Conservation (phyloP, 2,888 invertebrate genomes). For the Cosmia pyralina region DNA sequence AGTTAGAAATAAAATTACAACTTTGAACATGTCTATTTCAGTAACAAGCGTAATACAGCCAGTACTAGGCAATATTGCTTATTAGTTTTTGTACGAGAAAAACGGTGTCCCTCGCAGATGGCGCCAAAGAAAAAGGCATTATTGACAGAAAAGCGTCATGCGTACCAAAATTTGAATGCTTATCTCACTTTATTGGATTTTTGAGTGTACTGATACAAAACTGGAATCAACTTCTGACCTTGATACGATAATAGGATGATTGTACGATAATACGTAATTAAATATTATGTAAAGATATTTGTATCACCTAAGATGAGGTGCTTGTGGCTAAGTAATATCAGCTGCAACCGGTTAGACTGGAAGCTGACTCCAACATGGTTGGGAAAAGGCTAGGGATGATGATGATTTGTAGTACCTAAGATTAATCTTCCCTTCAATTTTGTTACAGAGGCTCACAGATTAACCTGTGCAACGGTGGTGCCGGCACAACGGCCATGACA, state of each 20-base stretch:
- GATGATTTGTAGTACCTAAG: not conserved
- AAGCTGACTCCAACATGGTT: too few relatives aligned
- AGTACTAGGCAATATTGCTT: slow-evolving; percentile 1
- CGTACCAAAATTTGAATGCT: slow-evolving; percentile 9
- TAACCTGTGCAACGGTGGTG: slow-evolving; percentile 93
- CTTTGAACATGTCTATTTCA: not conserved
- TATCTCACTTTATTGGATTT: not conserved
- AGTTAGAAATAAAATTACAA: not conserved
- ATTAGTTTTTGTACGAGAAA: slow-evolving; percentile 18
- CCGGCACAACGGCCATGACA: slow-evolving; percentile 85
- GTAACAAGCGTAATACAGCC: not conserved
- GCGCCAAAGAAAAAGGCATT: slow-evolving; percentile 17
- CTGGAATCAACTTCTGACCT: not conserved
- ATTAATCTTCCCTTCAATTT: slow-evolving; percentile 18
- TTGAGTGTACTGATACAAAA: not conserved
- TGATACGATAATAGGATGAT: too few relatives aligned
- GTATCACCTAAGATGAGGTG: too few relatives aligned
- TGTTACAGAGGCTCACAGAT: slow-evolving; percentile 93
- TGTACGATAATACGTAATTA: not conserved
- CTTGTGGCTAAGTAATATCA: too few relatives aligned
- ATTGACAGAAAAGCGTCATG: not conserved
- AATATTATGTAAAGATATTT: too few relatives aligned
- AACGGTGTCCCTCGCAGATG: slow-evolving; percentile 13
- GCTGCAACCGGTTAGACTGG: too few relatives aligned
- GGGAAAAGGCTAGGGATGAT: too few relatives aligned